Conservation (phyloP, 1,140 invertebrate species). For the Andrena cerasifolii region DNA sequence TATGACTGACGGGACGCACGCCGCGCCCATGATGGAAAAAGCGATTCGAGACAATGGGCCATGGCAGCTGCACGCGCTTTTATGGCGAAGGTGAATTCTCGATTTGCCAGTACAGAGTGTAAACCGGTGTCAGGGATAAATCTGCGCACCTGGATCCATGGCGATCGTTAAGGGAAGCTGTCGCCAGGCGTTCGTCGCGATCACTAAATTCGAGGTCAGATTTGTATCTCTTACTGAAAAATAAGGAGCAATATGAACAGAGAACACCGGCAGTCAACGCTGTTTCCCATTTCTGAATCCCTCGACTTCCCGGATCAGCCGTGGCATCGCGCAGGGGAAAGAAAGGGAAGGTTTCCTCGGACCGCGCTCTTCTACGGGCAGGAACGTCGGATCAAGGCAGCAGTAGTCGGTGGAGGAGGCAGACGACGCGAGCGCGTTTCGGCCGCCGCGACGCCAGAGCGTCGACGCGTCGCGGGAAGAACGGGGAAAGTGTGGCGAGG, state of each 20-base stretch:
- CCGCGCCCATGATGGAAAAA: constrained; percentile 5
- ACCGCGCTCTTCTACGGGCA: constrained; percentile 79
- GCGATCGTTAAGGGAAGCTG: too few relatives aligned
- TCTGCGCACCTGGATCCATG: too few relatives aligned
- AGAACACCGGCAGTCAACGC: too few relatives aligned
- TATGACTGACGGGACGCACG: constrained; percentile 20
- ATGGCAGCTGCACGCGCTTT: not conserved
- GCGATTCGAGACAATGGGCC: not conserved
- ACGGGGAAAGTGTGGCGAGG: constrained; percentile 43
- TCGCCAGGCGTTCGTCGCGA: too few relatives aligned
- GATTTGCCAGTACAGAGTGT: too few relatives aligned
- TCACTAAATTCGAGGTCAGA: too few relatives aligned
- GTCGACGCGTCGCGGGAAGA: constrained; percentile 33
- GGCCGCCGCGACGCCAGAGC: constrained; percentile 23
- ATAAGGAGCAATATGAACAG: too few relatives aligned
- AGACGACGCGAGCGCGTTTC: constrained; percentile 15
- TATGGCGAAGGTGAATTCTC: not conserved
- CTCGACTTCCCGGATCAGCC: not conserved
- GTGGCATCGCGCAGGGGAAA: too few relatives aligned
- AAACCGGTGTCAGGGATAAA: too few relatives aligned
- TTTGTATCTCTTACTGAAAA: too few relatives aligned
- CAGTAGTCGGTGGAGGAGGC: constrained; percentile 77
- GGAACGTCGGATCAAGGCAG: constrained; percentile 76
- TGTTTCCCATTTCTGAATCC: not conserved
- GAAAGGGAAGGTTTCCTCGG: constrained; percentile 29